Base-by-base conservation (phyloP, 2,888 invertebrate genomes). In the Halocaridina rubra region DNA sequence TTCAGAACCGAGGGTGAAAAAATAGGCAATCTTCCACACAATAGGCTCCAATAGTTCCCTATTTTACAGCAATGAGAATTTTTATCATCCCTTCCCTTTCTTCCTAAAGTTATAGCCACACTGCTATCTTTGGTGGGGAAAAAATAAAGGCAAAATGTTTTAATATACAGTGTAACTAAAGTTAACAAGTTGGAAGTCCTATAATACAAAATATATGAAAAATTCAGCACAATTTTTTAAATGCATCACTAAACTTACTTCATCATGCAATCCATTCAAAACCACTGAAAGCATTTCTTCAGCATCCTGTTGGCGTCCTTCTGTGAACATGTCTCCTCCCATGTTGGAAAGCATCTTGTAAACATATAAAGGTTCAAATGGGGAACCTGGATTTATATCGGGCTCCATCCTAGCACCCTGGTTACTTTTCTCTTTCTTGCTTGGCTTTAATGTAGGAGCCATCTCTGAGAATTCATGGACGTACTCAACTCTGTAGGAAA, bases 281-380 rank as follows among this genome's bases (percentile, higher is more conserved):
- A 98, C 93, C 90, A 96, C 97, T 7, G 97, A 96, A 1, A 98
- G 93, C 92, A 98, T 98, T 91, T 99, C 98, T 91, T 99, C 98
- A 0, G 98, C 98, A 92, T 99, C 98, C 90, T 98, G 98, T 91
- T 98, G 98, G 24, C 96, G 93, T 0, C 97, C 98, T 91, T 97
- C 96, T 78, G 96, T 95, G 84, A 91, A 91, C 64, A 94, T 93
- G 88, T 93, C 93, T n/a, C 93, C 93, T 89, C 94, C 94, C 1
- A 95, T 93, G 53, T 95, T 93, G 67, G 95, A 95, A 90, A 98
- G 93, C 92, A 97, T 94, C 88, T 95, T 95, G 90, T 96, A 95
- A 19, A 97, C 95, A 89, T 95, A 95, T 78, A 93, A 93, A n/a
- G 98, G 97, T 90, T 98, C 98, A 89, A 98, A 96, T 64, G 97